Evolutionary conservation across 2,888 invertebrate genomes (phyloP).

Genomic region (Macrophya alboannulata): DNA sequence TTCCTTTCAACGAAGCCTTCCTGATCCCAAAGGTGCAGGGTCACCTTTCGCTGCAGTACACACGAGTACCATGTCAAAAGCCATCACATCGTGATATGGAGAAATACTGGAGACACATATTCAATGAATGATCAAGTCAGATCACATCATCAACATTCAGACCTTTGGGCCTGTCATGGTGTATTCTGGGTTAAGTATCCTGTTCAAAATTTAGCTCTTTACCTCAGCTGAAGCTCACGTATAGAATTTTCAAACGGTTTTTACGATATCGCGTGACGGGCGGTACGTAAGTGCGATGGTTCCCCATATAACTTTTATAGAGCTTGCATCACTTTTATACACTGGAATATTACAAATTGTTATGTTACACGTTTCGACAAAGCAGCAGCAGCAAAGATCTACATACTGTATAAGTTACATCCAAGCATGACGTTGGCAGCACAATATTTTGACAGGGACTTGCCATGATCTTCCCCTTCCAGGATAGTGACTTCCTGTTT

Average conservation of each 20-base stretch:
- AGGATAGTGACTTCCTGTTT: background rate
- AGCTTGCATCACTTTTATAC: slow-evolving; percentile 39
- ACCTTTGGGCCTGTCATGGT: background rate
- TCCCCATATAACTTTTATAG: slow-evolving; percentile 50
- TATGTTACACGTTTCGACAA: slow-evolving; percentile 24
- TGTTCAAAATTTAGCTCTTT: slow-evolving; percentile 16
- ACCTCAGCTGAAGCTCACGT: slow-evolving; percentile 6
- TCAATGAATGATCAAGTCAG: background rate
- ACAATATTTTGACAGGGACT: background rate
- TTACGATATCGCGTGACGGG: slow-evolving; percentile 70
- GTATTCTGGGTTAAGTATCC: slow-evolving; percentile 22
- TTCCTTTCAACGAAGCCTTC: slow-evolving; percentile 1
- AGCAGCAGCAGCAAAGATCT: background rate
- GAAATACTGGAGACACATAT: background rate
- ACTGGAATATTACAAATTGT: slow-evolving; percentile 44
- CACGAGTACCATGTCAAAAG: background rate
- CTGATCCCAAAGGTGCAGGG: background rate
- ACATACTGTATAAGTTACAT: background rate
- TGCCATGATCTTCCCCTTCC: background rate
- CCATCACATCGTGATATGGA: background rate
- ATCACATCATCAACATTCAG: slow-evolving; percentile 6
- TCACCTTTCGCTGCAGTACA: background rate
- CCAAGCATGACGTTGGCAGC: background rate
- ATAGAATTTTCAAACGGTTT: slow-evolving; percentile 55
- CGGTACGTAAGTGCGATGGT: slow-evolving; percentile 66